phyloP scores from a whole-genome alignment of 2,888 invertebrate species.

The Polyploca ridens region DNA sequence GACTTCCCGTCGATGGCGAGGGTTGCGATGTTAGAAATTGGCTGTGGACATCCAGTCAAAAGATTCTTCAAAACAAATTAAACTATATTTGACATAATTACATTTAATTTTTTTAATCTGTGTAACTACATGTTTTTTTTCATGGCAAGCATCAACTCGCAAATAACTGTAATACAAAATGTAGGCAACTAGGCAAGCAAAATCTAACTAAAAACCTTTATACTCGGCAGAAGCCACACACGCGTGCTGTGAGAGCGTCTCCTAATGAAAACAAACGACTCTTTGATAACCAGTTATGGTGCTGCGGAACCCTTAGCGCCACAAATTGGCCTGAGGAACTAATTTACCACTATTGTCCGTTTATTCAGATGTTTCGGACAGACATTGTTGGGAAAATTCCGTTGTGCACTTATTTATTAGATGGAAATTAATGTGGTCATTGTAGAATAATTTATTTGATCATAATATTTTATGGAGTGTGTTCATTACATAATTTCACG shows the following conservation, averaged over 20 bases:
- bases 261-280: conserved; percentile 81
- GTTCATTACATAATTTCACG: no score
- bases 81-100: no score
- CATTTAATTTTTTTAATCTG: no score
- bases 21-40: no score
- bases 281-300: conserved; percentile 80
- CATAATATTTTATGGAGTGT: no score
- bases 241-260: conserved; percentile 38
- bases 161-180: neutral
- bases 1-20: no score
- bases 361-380: conserved; percentile 39
- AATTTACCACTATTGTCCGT: conserved; percentile 63
- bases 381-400: conserved; percentile 13
- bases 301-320: conserved; percentile 53
- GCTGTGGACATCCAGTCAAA: no score
- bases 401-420: neutral
- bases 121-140: neutral
- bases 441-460: neutral
- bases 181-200: conserved; percentile 6
- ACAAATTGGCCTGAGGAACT: conserved; percentile 66
- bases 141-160: no score
- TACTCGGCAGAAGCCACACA: neutral
- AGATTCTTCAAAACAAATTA: no score
- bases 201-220: conserved; percentile 6
- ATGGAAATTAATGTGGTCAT: neutral